phyloP scores from a whole-genome alignment of 2,113 vertebrate genomes.

The Ranitomeya imitator region DNA sequence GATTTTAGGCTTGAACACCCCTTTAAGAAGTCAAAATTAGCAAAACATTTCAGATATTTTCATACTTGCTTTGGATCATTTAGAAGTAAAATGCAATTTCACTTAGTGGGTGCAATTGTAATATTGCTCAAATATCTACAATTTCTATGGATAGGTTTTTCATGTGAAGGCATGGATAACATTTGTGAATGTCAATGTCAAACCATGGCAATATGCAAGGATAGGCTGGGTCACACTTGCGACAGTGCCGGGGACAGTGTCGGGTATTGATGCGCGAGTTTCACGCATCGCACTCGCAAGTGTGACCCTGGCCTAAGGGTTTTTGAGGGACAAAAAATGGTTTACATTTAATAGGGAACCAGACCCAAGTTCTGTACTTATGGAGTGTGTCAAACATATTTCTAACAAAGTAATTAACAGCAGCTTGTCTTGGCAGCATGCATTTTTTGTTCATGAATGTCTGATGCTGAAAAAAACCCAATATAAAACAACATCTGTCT shows the following conservation, averaged over 20 bases:
- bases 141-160: background rate
- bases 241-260: no score
- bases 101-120: background rate
- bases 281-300: no score
- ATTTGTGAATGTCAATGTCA: background rate
- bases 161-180: background rate
- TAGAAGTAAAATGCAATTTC: no score
- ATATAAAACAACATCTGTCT: constrained; percentile 9
- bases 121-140: background rate
- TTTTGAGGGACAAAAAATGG: background rate
- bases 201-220: background rate
- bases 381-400: background rate
- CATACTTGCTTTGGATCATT: no score
- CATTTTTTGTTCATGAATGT: constrained; percentile 2
- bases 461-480: background rate
- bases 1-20: no score
- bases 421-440: background rate
- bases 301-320: background rate
- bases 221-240: no score
- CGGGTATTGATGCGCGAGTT: no score
- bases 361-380: background rate
- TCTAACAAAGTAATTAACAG: background rate
- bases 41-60: no score
- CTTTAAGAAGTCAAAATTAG: no score
- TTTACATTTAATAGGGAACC: background rate